These are phyloP conservation scores for Bombus turneri DNA, from an alignment of 1,140 invertebrate genomes.

Conservation along the genomic window DNA sequence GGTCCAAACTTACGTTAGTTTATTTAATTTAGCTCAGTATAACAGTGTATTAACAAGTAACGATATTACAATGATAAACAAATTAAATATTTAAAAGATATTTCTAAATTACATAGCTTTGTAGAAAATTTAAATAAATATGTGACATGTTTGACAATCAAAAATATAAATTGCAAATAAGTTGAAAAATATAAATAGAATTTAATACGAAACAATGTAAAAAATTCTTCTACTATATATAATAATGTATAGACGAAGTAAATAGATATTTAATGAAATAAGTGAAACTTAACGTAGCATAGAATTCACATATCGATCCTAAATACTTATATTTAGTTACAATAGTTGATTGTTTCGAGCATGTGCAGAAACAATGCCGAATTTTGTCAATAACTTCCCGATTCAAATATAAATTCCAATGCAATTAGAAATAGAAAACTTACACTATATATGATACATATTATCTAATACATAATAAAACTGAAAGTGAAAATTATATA, in stretches of 20 bases:
- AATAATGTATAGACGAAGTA: not conserved
- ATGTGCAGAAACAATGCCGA: conserved; percentile 1
- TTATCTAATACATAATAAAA: not conserved
- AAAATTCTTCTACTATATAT: not conserved
- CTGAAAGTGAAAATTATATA: not conserved
- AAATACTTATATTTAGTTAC: not conserved
- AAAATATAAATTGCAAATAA: not conserved
- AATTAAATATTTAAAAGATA: too few relatives aligned
- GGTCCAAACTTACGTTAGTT: too few relatives aligned
- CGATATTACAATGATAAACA: too few relatives aligned
- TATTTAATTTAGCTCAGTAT: too few relatives aligned
- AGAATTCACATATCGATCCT: conserved; percentile 1
- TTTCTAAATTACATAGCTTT: too few relatives aligned
- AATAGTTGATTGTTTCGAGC: not conserved
- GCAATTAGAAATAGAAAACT: not conserved
- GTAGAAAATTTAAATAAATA: too few relatives aligned
- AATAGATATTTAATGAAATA: not conserved
- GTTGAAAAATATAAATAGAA: not conserved
- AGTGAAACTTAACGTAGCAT: not conserved
- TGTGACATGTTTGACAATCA: not conserved
- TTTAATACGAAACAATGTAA: not conserved
- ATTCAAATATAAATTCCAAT: not conserved
- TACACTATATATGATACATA: not conserved
- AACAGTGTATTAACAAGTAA: too few relatives aligned
- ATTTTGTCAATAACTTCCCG: not conserved